Conservation (phyloP, 2,888 invertebrate species). For the Mactromeris polynyma region DNA sequence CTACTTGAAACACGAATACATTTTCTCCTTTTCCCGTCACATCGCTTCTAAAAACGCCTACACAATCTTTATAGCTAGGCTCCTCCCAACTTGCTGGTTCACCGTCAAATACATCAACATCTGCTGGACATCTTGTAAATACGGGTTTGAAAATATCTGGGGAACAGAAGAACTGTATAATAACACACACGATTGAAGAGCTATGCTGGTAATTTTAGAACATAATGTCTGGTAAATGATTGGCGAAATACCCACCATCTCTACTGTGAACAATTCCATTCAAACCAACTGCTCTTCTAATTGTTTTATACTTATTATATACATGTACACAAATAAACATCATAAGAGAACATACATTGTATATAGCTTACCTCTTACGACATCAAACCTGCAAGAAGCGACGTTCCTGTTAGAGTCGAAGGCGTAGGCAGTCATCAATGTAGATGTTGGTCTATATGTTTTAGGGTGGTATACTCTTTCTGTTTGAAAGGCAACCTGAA, state of each 20-base stretch:
- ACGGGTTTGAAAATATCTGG: slow-evolving; percentile 13
- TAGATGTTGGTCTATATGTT: neutral
- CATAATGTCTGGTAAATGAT: too few species aligned
- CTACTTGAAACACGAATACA: neutral
- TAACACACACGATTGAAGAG: too few species aligned
- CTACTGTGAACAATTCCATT: too few species aligned
- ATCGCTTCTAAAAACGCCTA: slow-evolving; percentile 5
- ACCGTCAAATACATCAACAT: slow-evolving; percentile 37
- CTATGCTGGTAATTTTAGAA: too few species aligned
- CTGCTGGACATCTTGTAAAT: slow-evolving; percentile 25
- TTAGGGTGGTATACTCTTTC: neutral
- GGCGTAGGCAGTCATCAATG: neutral
- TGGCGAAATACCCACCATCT: too few species aligned
- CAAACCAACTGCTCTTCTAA: too few species aligned
- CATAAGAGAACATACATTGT: too few species aligned
- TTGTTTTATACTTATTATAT: too few species aligned
- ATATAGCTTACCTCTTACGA: neutral
- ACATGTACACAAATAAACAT: too few species aligned
- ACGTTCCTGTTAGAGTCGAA: neutral
- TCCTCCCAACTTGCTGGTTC: slow-evolving; percentile 22
- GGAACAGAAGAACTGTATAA: neutral
- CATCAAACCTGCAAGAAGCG: neutral
- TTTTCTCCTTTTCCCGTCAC: neutral
- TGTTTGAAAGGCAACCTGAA: neutral
- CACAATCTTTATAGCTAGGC: slow-evolving; percentile 17